Base-by-base conservation (phyloP, 1,140 invertebrate species). In the Maconellicoccus hirsutus region DNA sequence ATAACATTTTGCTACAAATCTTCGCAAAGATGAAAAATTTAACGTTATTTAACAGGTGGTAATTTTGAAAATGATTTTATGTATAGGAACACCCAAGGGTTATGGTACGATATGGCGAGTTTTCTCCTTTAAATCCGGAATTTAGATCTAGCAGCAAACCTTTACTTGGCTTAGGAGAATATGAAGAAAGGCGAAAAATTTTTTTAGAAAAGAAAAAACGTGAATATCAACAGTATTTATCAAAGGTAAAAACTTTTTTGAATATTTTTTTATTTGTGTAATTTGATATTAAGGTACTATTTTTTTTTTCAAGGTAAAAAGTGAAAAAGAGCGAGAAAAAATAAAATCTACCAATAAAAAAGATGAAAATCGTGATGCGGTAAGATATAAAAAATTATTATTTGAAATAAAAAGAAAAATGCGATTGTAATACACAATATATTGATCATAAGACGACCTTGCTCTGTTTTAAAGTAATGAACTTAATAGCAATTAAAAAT, bases 61-160 rank as follows among this genome's bases (percentile, higher is more conserved):
- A 8, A 52, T 8, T 8, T 19, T 16, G 42, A 14, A 52, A 16
- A 52, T 52, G 10, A 52, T 8, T 52, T 52, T 52, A 3, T 16
- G 6, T 52, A 52, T 16, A 66, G 61, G 22, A 66, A 12, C 10
- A 23, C 3, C 21, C 22, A 4, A 19, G 25, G 22, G 25, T 14
- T 66, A 66, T 19, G 61, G 70, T 72, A 29, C 72, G 72, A 70
- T 69, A 66, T 72, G 72, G 72, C 63, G 72, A 72, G 39, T 72
- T 42, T 66, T 72, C 70, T 16, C 72, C 72, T 0, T 38, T 70
- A 66, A 72, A 72, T 72, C 72, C 70, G 38, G 72, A 52, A n/a
- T 70, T 70, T 70, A 42, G 66, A 72, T 19, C 66, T 7, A 70
- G 38, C 38, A 38, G 59, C 1, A 38, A 66, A 52, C 71, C 71